Evolutionary conservation across 2,797 vertebrate genomes (phyloP).

Genomic region (Pseudochaenichthys georgianus): DNA sequence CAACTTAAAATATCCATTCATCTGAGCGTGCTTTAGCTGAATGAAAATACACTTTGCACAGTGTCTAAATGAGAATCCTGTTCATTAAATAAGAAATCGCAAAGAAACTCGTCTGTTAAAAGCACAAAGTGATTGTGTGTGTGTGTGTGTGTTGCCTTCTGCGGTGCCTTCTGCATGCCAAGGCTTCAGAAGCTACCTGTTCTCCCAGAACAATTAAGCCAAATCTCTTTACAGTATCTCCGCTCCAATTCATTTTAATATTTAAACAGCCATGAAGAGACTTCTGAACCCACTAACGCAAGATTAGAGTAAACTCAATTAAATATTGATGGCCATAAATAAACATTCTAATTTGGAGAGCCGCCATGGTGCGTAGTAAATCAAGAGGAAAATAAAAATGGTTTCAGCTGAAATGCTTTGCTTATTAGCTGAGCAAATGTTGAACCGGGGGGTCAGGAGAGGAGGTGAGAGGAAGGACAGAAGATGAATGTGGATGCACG

Average conservation of each 20-base stretch:
- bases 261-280: slow-evolving; percentile 84
- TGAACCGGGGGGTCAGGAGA: slow-evolving; percentile 53
- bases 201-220: slow-evolving; percentile 82
- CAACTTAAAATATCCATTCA: slow-evolving; percentile 1
- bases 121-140: neutral
- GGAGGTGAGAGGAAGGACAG: slow-evolving; percentile 60
- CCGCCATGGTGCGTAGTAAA: slow-evolving; percentile 59
- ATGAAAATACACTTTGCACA: slow-evolving; percentile 29
- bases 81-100: slow-evolving; percentile 55
- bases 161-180: slow-evolving; percentile 27
- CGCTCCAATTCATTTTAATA: slow-evolving; percentile 86
- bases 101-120: slow-evolving; percentile 46
- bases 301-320: slow-evolving; percentile 86
- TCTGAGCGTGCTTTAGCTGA: slow-evolving; percentile 38
- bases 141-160: slow-evolving; percentile 13
- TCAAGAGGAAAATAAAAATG: slow-evolving; percentile 52
- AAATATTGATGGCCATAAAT: slow-evolving; percentile 88
- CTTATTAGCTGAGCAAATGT: slow-evolving; percentile 78
- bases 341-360: slow-evolving; percentile 83
- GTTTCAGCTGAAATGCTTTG: slow-evolving; percentile 57
- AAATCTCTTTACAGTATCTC: slow-evolving; percentile 83
- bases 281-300: slow-evolving; percentile 79
- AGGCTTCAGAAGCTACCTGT: slow-evolving; percentile 72
- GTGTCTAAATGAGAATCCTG: slow-evolving; percentile 33
- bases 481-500: slow-evolving; percentile 29